Percentiles rank a stretch among this genome's conserved stretches.
Evolutionary conservation across 2,888 invertebrate genomes (phyloP).

Genomic region (Acanthosoma haemorrhoidale): DNA sequence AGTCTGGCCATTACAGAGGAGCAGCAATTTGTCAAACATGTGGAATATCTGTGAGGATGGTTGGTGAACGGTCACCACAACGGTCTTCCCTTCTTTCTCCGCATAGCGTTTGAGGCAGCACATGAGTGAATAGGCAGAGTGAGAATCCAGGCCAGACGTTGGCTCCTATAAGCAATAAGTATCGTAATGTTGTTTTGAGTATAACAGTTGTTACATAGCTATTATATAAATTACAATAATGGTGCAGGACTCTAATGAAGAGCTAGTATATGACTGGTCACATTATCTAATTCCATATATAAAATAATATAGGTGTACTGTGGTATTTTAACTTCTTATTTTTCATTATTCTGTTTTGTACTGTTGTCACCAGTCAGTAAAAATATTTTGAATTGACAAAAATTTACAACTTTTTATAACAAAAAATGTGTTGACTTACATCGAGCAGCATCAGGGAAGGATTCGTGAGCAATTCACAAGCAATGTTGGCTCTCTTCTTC

Average conservation of each 20-base stretch:
- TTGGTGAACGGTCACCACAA: constrained; percentile 74
- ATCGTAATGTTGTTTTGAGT: not conserved
- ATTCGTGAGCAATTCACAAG: constrained; percentile 74
- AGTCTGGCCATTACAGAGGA: constrained; percentile 62
- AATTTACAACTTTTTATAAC: no score
- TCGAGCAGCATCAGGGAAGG: constrained; percentile 72
- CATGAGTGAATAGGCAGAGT: constrained; percentile 70
- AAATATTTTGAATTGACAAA: not conserved
- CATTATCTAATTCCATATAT: no score
- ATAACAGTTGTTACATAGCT: no score
- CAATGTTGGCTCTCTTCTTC: constrained; percentile 76
- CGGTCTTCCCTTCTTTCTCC: constrained; percentile 67
- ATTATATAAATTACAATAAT: not conserved
- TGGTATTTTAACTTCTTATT: no score
- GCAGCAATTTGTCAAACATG: constrained; percentile 69
- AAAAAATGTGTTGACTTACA: constrained; percentile 57
- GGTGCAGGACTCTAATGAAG: no score
- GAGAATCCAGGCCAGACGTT: constrained; percentile 75
- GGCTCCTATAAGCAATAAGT: constrained; percentile 59
- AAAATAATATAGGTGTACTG: no score
- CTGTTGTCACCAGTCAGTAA: not conserved
- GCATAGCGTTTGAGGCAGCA: constrained; percentile 67
- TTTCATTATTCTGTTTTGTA: no score
- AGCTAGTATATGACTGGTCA: no score
- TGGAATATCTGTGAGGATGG: constrained; percentile 80